These are phyloP conservation scores for Pyrrhosoma nymphula DNA, from an alignment of 2,888 invertebrate genomes.

Conservation along the genomic window DNA sequence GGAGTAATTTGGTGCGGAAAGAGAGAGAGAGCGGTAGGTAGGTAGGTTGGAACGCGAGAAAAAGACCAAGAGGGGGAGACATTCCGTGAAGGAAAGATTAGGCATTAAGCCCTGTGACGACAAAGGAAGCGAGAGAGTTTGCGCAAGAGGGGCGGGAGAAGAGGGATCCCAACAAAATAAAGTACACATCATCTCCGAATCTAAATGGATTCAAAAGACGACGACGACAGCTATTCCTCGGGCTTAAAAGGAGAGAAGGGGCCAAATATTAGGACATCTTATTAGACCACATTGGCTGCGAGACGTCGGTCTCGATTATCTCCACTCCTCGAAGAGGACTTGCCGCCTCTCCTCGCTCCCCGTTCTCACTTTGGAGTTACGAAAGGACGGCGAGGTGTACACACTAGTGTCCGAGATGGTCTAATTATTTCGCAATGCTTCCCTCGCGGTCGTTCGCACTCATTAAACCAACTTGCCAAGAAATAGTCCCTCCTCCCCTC, in stretches of 20 bases:
- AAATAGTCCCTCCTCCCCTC: too few species aligned
- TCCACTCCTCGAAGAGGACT: too few species aligned
- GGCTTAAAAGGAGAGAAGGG: background rate
- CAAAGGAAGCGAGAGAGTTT: constrained; percentile 49
- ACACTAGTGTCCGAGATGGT: background rate
- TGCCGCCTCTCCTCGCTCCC: too few species aligned
- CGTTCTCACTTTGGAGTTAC: background rate
- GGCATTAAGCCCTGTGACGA: constrained; percentile 46
- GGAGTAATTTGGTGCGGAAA: constrained; percentile 48
- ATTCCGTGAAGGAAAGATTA: constrained; percentile 44
- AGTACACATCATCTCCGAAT: constrained; percentile 54
- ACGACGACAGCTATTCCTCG: constrained; percentile 18
- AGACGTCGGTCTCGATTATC: background rate
- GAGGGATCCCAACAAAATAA: constrained; percentile 58
- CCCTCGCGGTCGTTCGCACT: constrained; percentile 5
- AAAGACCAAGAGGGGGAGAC: background rate
- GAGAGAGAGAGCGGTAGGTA: background rate
- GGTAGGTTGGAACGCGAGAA: background rate
- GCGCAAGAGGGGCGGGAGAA: constrained; percentile 2
- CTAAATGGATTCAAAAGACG: constrained; percentile 51
- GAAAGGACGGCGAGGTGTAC: background rate
- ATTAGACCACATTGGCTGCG: constrained; percentile 29
- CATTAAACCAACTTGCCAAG: background rate
- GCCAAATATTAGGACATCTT: constrained; percentile 25
- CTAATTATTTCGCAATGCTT: constrained; percentile 2